Evolutionary conservation across 2,113 vertebrate species (phyloP).

Genomic region (Octodon degus): DNA sequence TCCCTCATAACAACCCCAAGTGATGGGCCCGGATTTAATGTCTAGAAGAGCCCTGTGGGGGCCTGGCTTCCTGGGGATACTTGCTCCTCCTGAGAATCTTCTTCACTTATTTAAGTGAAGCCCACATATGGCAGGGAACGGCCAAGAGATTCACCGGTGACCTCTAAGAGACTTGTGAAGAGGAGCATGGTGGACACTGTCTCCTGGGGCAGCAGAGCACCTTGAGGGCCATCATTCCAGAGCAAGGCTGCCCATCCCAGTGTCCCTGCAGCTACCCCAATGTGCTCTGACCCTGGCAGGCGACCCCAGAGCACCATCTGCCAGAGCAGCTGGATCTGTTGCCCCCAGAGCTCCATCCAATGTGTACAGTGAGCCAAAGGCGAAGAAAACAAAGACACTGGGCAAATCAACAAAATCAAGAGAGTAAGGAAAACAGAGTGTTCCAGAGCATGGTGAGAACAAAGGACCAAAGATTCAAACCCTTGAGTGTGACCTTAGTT

Average conservation of each 20-base stretch:
- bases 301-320: background rate
- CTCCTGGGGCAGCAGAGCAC: background rate
- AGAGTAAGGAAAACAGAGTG: constrained; percentile 21
- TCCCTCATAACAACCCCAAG: background rate
- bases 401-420: constrained; percentile 28
- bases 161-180: background rate
- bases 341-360: background rate
- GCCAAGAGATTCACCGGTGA: background rate
- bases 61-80: fast-evolving
- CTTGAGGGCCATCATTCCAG: background rate
- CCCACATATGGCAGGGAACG: background rate
- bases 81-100: background rate
- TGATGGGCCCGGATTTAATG: background rate
- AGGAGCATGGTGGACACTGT: background rate
- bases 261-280: no score
- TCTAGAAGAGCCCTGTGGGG: background rate
- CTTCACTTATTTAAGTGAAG: background rate
- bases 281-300: fast-evolving
- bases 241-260: background rate
- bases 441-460: background rate
- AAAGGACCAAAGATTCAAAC: background rate
- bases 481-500: constrained; percentile 29
- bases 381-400: background rate
- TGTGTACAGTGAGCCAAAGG: background rate
- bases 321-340: background rate